These are phyloP conservation scores for Clepsis dumicolana DNA, from an alignment of 2,888 invertebrate species.

Conservation along the genomic window DNA sequence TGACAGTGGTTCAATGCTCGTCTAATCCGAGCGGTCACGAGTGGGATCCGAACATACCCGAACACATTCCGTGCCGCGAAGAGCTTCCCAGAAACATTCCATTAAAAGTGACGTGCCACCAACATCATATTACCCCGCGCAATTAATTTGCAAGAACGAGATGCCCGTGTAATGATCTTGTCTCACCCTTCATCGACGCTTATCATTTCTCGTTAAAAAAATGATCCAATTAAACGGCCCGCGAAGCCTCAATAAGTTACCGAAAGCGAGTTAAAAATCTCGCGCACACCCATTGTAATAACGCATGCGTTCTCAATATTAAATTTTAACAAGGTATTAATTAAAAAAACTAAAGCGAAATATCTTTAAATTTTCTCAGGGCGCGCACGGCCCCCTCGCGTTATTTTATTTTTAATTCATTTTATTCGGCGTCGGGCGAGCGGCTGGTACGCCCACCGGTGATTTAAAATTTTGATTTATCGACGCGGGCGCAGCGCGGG, in stretches of 20 bases:
- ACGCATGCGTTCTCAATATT: constrained; percentile 84
- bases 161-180: constrained; percentile 63
- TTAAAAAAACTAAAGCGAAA: constrained; percentile 86
- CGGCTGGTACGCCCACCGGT: constrained; percentile 82
- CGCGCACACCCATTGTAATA: constrained; percentile 85
- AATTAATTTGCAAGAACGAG: constrained; percentile 64
- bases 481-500: constrained; percentile 72
- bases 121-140: constrained; percentile 42
- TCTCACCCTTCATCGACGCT: constrained; percentile 71
- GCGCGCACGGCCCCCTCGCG: constrained; percentile 76
- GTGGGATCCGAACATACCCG: constrained; percentile 5
- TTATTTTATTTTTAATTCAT: constrained; percentile 85
- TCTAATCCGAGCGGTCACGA: constrained; percentile 51
- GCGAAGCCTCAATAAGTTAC: constrained; percentile 80
- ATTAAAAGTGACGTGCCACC: constrained; percentile 30
- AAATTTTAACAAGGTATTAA: constrained; percentile 87
- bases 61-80: constrained; percentile 29
- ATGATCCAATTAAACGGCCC: constrained; percentile 81
- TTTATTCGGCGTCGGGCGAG: constrained; percentile 83
- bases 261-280: constrained; percentile 80
- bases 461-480: constrained; percentile 87
- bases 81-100: constrained; percentile 41
- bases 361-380: constrained; percentile 85
- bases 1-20: constrained; percentile 60
- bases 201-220: constrained; percentile 83